Percentiles rank a stretch among this genome's conserved stretches.
phyloP scores from a whole-genome alignment of 92 coral and sea anemone genomes.

The Ricordea florida region DNA sequence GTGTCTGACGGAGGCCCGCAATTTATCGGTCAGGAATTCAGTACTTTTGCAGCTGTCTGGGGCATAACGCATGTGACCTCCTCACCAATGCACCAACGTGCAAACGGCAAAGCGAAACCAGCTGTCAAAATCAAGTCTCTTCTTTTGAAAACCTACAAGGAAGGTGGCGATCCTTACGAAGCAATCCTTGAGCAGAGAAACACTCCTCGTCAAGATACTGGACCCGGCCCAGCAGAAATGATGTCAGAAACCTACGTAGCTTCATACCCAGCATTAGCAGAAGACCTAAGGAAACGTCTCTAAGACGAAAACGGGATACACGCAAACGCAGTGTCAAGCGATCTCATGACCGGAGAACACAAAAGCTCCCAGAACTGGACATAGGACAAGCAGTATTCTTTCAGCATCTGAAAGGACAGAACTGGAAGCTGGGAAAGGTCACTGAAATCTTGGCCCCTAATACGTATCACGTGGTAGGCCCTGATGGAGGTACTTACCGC shows the following conservation, averaged over 20 bases:
- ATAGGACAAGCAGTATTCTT: constrained; percentile 53
- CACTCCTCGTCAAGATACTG: constrained; percentile 68
- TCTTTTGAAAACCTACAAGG: constrained; percentile 30
- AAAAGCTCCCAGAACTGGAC: constrained; percentile 25
- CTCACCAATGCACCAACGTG: constrained; percentile 50
- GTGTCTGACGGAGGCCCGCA: constrained; percentile 40
- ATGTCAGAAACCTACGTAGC: constrained; percentile 47
- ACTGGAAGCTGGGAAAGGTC: constrained; percentile 44
- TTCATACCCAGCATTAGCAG: constrained; percentile 30
- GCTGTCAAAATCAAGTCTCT: constrained; percentile 31
- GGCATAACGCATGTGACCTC: constrained; percentile 41
- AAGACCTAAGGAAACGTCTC: constrained; percentile 19
- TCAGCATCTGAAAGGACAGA: constrained; percentile 35
- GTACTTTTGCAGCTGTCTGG: constrained; percentile 37
- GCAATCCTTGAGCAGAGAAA: constrained; percentile 50
- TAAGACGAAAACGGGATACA: constrained; percentile 31
- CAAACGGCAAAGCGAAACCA: constrained; percentile 50
- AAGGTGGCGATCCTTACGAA: constrained; percentile 41
- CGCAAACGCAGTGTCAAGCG: constrained; percentile 41
- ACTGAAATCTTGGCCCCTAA: constrained; percentile 38
- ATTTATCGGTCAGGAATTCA: constrained; percentile 23
- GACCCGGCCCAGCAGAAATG: constrained; percentile 51
- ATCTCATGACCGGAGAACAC: constrained; percentile 21
- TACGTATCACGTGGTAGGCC: constrained; percentile 40
- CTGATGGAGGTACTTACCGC: constrained; percentile 25